These are phyloP conservation scores for Machaerirhynchus nigripectus DNA, from an alignment of 2,113 vertebrate genomes.

Conservation along the genomic window DNA sequence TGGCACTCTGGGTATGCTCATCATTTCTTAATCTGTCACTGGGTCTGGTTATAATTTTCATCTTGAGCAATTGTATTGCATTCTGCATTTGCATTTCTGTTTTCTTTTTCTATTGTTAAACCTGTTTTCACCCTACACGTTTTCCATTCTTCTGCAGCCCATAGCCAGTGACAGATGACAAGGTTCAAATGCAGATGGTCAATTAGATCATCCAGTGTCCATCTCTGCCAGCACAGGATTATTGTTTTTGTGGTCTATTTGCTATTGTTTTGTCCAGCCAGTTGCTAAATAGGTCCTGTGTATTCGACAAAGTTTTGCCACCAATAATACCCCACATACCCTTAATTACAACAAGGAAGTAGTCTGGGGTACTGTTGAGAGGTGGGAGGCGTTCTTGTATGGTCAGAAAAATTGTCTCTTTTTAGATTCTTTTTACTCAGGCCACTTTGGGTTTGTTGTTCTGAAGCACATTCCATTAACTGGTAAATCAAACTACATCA, in stretches of 20 bases:
- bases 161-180: constrained; percentile 13
- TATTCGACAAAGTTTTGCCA: neutral
- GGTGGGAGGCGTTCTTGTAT: neutral
- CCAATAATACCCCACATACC: neutral
- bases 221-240: constrained; percentile 2
- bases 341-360: neutral
- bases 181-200: neutral
- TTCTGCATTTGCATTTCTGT: constrained; percentile 11
- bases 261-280: constrained; percentile 1
- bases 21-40: constrained; percentile 34
- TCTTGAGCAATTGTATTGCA: neutral
- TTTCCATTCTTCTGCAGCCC: constrained; percentile 35
- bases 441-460: neutral
- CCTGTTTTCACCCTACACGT: constrained; percentile 29
- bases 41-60: constrained; percentile 34
- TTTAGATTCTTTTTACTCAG: neutral
- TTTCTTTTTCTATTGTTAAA: constrained; percentile 57
- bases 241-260: constrained; percentile 10
- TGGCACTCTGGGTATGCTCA: neutral
- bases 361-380: neutral
- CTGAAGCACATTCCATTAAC: neutral
- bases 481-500: neutral
- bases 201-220: constrained; percentile 10
- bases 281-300: constrained; percentile 1
- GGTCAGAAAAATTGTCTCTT: neutral